Evolutionary conservation across 2,797 vertebrate species (phyloP), one percentile per base, ranked within the genome.

Genomic region (Melanotaenia trifasciata): DNA sequence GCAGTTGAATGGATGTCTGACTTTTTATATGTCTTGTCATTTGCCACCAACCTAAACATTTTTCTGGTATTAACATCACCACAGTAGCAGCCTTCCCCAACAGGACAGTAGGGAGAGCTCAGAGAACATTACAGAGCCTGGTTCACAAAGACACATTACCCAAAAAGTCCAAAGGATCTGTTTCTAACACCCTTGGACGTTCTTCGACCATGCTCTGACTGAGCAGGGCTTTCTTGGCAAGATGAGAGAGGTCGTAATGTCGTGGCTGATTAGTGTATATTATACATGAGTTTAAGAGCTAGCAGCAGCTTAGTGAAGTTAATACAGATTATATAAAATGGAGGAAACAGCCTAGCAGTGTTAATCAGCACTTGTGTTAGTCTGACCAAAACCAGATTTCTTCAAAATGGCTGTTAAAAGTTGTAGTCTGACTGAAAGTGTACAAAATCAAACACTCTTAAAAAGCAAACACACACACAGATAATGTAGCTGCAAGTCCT

Each of bases 241-340:
- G 5, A 45, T 1, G 47, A n/a, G 5, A 13, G 50, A 1, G 22
- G 26, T 26, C 24, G 28, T 28, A 16, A 14, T 56, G 54, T 3
- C 10, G 14, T 56, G 54, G 28, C 28, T 28, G 2, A 56, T 56
- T 14, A 18, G 28, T 28, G 28, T 56, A 30, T 56, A 28, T 30
- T 28, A 12, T 56, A 28, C 18, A 3, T 30, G 4, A 7, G 6
- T 30, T 30, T 5, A 56, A 32, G 14, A 53, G 69, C 50, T 58
- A 64, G 56, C 64, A 71, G 66, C 50, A 16, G 1, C 57, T 72
- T 57, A 58, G 28, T 68, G 63, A 70, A 43, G 28, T 67, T 56
- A 61, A 60, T 51, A 71, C 68, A 62, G 24, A 40, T 40, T 70
- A 18, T 10, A 68, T 30, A 61, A 16, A 22, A 33, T 6, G 7